Evolutionary conservation across 2,113 vertebrate species (phyloP).

Genomic region (Myiagra hebetior): DNA sequence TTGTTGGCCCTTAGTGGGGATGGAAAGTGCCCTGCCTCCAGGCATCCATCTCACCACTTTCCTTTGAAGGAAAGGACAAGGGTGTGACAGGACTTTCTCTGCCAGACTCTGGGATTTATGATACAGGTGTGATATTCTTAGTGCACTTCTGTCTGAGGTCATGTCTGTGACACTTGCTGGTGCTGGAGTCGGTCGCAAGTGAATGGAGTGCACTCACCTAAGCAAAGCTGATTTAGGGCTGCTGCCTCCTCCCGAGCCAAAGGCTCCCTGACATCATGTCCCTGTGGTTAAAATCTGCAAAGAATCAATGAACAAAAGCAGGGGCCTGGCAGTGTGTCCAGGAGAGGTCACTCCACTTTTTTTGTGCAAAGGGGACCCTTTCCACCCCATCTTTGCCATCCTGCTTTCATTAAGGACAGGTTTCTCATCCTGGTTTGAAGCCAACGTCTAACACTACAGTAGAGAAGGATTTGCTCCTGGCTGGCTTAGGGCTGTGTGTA

Average conservation of each 20-base stretch:
- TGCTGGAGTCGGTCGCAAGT: background rate
- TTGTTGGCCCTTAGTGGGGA: background rate
- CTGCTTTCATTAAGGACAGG: background rate
- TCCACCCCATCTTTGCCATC: background rate
- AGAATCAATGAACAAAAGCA: background rate
- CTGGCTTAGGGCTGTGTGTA: background rate
- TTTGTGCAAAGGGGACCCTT: background rate
- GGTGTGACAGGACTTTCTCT: background rate
- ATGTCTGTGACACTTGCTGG: background rate
- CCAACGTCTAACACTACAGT: background rate
- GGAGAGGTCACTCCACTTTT: background rate
- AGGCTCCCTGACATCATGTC: background rate
- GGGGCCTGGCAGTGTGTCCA: background rate
- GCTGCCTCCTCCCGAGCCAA: background rate
- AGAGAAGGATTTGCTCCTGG: background rate
- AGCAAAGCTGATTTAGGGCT: background rate
- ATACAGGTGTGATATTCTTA: background rate
- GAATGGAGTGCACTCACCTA: background rate
- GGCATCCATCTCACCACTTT: background rate
- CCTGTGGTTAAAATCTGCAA: background rate
- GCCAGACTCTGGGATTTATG: background rate
- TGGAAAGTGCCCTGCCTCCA: background rate
- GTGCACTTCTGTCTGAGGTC: background rate
- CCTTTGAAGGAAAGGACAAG: background rate
- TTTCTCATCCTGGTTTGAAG: background rate